Base-by-base conservation (phyloP, 2,797 vertebrate genomes). In the Clarias pachynema region DNA sequence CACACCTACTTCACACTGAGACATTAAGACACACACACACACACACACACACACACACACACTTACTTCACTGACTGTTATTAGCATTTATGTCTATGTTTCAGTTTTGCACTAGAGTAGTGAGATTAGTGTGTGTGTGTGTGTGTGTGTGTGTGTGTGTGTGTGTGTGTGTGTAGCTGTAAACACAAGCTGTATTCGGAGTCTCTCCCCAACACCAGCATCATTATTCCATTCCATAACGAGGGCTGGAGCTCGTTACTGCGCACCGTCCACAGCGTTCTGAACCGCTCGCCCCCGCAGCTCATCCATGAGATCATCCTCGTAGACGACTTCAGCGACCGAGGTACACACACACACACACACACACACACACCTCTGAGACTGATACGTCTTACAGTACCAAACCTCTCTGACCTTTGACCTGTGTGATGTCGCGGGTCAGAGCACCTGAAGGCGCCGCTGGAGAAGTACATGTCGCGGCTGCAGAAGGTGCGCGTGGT, bases 191-290 rank as follows among this genome's bases (percentile, higher is more conserved):
- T 95, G 89, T 99, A 99, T 82, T 87, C 94, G 31, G 96, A 97
- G 91, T 96, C 94, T 66, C 97, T 99, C 0, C 98, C 98, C 3
- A 98, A 97, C 94, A 98, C 97, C 88, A 99, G 97, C 56, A 92
- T 99, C 93, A 98, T 99, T 89, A 98, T 99, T 91, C 98, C 98
- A 0, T 99, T 99, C 94, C 98, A 99, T 87, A 99, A 99, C 0
- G 98, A 99, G 85, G 98, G 98, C 82, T 99, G 98, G 98, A 99
- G 98, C 0, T 98, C 98, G 0, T 96, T 99, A 69, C 96, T 99
- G 12, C 95, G 98, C 82, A 99, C 98, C 0, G 96, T 99, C 2
- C 98, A 99, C 95, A 99, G 98, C 24, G 92, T 99, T 37, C 95
- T 99, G 49, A 97, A 97, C 94, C 97, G 98, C 86, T 98, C 98